A percentile compares a stretch with the other conserved stretches of the same genome.
Conservation (phyloP, 2,113 vertebrate species). For the Regulus satrapa region DNA sequence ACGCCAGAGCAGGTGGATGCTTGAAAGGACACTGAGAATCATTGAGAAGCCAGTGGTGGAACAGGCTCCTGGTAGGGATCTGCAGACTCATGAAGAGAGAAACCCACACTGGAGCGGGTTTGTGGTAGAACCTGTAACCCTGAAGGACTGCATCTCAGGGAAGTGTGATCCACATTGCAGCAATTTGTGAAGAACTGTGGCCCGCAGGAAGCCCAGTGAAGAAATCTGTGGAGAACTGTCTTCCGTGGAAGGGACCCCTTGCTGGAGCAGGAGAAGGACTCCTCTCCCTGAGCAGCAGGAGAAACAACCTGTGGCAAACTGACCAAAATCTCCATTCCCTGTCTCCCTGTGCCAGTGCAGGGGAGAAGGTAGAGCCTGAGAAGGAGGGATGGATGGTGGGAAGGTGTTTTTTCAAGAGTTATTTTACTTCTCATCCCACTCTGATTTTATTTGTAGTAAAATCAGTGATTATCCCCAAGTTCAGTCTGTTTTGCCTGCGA, state of each 20-base stretch:
- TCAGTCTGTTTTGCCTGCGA: accelerated
- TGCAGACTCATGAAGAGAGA: neutral
- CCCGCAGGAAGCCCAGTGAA: neutral
- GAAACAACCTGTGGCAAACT: neutral
- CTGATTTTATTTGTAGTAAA: neutral
- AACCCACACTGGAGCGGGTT: neutral
- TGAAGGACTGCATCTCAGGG: neutral
- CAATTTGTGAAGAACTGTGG: neutral
- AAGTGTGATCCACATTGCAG: neutral
- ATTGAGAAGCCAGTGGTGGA: neutral
- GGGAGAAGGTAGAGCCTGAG: neutral
- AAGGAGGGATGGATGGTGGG: neutral
- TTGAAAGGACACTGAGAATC: neutral
- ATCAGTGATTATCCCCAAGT: accelerated
- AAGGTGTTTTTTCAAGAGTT: neutral
- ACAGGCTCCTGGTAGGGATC: neutral
- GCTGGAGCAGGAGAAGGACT: neutral
- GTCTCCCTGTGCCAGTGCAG: neutral
- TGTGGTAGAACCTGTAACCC: neutral
- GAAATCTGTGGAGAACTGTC: neutral
- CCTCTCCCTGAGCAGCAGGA: neutral
- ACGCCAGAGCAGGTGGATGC: neutral
- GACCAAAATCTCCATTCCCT: neutral
- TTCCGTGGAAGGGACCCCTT: accelerated
- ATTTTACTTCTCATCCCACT: neutral